phyloP scores from a whole-genome alignment of 2,888 invertebrate genomes.

The Leptinotarsa juncta region DNA sequence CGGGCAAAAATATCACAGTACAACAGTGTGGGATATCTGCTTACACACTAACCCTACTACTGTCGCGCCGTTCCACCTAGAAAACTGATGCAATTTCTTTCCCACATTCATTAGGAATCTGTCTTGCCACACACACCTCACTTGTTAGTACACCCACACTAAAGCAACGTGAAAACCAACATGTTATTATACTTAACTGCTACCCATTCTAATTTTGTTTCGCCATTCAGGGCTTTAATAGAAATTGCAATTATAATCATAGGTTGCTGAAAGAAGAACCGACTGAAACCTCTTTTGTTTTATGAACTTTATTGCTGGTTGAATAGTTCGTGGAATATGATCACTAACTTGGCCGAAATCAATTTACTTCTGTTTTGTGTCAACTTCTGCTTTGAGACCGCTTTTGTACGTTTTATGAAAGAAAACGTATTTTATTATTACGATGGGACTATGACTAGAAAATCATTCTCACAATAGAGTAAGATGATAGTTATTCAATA shows the following conservation, averaged over 20 bases:
- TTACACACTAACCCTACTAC: not conserved
- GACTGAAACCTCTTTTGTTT: slow-evolving; percentile 18
- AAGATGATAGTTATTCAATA: no score
- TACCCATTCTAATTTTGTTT: slow-evolving; percentile 42
- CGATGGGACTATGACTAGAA: not conserved
- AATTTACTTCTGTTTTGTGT: not conserved
- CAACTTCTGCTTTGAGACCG: slow-evolving; percentile 3
- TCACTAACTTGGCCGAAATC: not conserved
- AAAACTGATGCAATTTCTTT: slow-evolving; percentile 28
- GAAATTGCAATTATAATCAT: slow-evolving; percentile 42
- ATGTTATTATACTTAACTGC: slow-evolving; percentile 42
- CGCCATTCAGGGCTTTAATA: slow-evolving; percentile 37
- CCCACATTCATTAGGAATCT: slow-evolving; percentile 44
- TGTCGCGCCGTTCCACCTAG: not conserved
- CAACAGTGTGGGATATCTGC: not conserved
- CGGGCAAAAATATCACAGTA: not conserved
- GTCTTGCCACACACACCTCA: slow-evolving; percentile 43
- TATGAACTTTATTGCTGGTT: not conserved
- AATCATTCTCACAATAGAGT: no score
- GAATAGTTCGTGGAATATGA: slow-evolving; percentile 12
- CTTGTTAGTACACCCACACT: slow-evolving; percentile 44
- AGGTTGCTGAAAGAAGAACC: slow-evolving; percentile 29
- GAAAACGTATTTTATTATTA: not conserved
- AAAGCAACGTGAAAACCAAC: slow-evolving; percentile 42
- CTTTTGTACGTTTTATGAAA: not conserved